phyloP scores from a whole-genome alignment of 1,140 invertebrate genomes.

The Dufourea novaeangliae region DNA sequence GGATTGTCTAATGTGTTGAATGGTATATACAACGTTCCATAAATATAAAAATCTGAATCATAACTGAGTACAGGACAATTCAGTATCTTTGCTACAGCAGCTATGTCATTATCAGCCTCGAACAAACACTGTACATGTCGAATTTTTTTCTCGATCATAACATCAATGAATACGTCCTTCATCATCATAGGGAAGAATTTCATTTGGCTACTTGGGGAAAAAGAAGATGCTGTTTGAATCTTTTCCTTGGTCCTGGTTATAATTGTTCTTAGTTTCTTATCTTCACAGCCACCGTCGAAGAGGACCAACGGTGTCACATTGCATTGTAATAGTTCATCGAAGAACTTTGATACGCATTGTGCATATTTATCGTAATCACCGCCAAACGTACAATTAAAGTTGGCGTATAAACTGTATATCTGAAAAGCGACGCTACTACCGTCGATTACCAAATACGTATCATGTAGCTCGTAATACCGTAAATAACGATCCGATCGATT shows the following conservation, averaged over 20 bases:
- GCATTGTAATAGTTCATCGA: slow-evolving; percentile 87
- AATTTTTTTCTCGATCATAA: slow-evolving; percentile 85
- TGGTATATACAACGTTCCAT: slow-evolving; percentile 91
- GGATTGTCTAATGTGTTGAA: slow-evolving; percentile 85
- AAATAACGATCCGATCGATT: slow-evolving; percentile 86
- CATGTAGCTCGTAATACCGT: slow-evolving; percentile 85
- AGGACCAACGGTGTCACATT: slow-evolving; percentile 89
- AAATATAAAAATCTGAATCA: slow-evolving; percentile 96
- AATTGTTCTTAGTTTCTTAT: slow-evolving; percentile 88
- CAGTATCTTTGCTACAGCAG: slow-evolving; percentile 87
- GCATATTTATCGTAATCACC: slow-evolving; percentile 93
- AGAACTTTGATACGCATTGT: slow-evolving; percentile 85
- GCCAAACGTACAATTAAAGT: slow-evolving; percentile 88
- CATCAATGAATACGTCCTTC: slow-evolving; percentile 87
- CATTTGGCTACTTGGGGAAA: slow-evolving; percentile 78
- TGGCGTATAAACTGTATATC: slow-evolving; percentile 85
- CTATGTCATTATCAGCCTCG: slow-evolving; percentile 94
- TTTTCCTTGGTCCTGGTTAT: slow-evolving; percentile 83
- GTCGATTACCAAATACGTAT: slow-evolving; percentile 90
- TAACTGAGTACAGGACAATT: slow-evolving; percentile 93
- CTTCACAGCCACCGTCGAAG: slow-evolving; percentile 91
- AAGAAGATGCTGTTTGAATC: slow-evolving; percentile 67
- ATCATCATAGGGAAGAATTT: slow-evolving; percentile 88
- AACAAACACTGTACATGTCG: slow-evolving; percentile 88
- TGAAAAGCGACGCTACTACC: slow-evolving; percentile 90